phyloP scores from a whole-genome alignment of 2,797 vertebrate genomes.

The Melanotaenia maccullochi region DNA sequence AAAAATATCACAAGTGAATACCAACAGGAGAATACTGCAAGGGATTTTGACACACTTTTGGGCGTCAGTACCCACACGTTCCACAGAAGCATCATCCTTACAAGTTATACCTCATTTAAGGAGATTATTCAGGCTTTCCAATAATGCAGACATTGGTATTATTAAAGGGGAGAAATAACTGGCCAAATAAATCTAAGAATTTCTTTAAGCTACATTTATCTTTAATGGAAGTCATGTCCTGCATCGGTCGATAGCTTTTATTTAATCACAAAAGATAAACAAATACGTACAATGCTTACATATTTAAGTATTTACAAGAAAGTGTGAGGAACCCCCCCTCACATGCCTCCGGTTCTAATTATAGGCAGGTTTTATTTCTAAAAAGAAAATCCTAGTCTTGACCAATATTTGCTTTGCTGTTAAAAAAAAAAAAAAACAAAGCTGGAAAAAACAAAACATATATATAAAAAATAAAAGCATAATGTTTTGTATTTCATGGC shows the following conservation, averaged over 20 bases:
- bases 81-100: too few species aligned
- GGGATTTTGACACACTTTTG: too few species aligned
- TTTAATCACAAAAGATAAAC: slow-evolving; percentile 44
- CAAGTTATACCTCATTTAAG: too few species aligned
- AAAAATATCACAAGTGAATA: too few species aligned
- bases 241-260: slow-evolving; percentile 44
- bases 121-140: too few species aligned
- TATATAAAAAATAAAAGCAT: background rate
- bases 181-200: background rate
- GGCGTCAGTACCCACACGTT: too few species aligned
- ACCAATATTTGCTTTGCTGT: background rate
- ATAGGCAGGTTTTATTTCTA: background rate
- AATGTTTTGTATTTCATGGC: background rate
- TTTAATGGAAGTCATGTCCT: background rate
- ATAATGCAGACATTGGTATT: too few species aligned
- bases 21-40: too few species aligned
- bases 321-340: background rate
- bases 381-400: background rate
- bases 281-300: slow-evolving; percentile 8
- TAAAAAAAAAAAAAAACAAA: background rate
- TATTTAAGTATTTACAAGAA: slow-evolving; percentile 41
- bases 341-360: background rate
- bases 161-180: too few species aligned
- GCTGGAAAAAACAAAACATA: background rate
- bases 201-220: background rate